These are phyloP conservation scores for Nanorana parkeri DNA, from an alignment of 2,113 vertebrate species.

Conservation along the genomic window DNA sequence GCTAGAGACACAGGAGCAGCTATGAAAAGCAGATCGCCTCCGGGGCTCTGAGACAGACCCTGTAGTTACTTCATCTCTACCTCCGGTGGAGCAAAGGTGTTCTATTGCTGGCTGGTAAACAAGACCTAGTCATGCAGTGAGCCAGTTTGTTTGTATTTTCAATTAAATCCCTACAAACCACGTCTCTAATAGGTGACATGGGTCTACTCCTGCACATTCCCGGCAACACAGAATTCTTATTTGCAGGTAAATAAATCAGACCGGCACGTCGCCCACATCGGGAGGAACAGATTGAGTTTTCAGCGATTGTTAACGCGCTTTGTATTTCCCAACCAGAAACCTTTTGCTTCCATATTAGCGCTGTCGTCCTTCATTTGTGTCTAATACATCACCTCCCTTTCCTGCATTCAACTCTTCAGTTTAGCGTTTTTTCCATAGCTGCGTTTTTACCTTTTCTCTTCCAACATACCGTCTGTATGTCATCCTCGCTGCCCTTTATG, in stretches of 20 bases:
- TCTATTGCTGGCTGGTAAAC: no score
- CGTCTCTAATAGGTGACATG: constrained; percentile 27
- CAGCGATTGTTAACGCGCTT: constrained; percentile 25
- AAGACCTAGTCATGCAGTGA: no score
- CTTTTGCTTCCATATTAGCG: constrained; percentile 38
- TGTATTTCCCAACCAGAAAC: constrained; percentile 34
- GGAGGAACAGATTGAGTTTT: constrained; percentile 20
- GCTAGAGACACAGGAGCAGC: no score
- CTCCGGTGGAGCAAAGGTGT: no score
- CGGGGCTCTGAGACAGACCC: no score
- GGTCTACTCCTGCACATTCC: constrained; percentile 16
- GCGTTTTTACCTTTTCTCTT: neutral
- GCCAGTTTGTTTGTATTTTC: no score
- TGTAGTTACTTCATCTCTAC: no score
- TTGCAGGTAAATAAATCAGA: constrained; percentile 38
- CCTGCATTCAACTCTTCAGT: constrained; percentile 3
- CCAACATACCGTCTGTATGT: neutral
- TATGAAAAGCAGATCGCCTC: no score
- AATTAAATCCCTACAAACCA: neutral
- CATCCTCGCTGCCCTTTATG: neutral
- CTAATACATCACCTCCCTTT: constrained; percentile 33
- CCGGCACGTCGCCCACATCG: neutral
- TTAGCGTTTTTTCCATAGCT: neutral
- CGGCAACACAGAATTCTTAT: constrained; percentile 28
- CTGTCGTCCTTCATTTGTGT: constrained; percentile 41